phyloP scores from a whole-genome alignment of 2,888 invertebrate genomes.

The Brachylomia viminalis region DNA sequence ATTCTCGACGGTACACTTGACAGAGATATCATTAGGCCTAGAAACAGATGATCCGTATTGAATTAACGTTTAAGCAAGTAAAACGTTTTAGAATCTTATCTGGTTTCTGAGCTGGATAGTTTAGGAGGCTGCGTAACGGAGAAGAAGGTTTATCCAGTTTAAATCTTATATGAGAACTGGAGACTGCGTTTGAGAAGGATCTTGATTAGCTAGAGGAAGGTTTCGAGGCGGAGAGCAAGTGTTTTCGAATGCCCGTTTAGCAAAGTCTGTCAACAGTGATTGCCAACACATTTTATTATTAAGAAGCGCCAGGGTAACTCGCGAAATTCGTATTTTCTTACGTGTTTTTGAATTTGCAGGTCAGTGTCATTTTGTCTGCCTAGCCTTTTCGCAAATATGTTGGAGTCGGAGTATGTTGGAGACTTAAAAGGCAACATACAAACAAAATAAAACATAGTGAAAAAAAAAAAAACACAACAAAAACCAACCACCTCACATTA shows the following conservation, averaged over 20 bases:
- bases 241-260: neutral
- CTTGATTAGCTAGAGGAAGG: neutral
- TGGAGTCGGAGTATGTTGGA: too few species aligned
- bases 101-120: slow-evolving; percentile 38
- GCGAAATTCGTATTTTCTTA: too few species aligned
- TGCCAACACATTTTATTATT: neutral
- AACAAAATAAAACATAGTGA: neutral
- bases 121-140: slow-evolving; percentile 26
- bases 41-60: slow-evolving; percentile 48
- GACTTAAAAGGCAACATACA: neutral
- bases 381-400: too few species aligned
- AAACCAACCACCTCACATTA: slow-evolving; percentile 1
- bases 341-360: too few species aligned
- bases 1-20: slow-evolving; percentile 56
- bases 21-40: slow-evolving; percentile 56
- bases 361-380: too few species aligned
- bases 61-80: slow-evolving; percentile 54
- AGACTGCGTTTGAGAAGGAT: slow-evolving; percentile 15
- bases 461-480: slow-evolving; percentile 1
- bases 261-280: neutral
- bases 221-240: neutral
- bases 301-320: too few species aligned
- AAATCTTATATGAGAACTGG: slow-evolving; percentile 30
- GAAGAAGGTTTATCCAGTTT: slow-evolving; percentile 33
- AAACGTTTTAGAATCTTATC: slow-evolving; percentile 51